Evolutionary conservation across 2,113 vertebrate genomes (phyloP).

Genomic region (Myocastor coypus): DNA sequence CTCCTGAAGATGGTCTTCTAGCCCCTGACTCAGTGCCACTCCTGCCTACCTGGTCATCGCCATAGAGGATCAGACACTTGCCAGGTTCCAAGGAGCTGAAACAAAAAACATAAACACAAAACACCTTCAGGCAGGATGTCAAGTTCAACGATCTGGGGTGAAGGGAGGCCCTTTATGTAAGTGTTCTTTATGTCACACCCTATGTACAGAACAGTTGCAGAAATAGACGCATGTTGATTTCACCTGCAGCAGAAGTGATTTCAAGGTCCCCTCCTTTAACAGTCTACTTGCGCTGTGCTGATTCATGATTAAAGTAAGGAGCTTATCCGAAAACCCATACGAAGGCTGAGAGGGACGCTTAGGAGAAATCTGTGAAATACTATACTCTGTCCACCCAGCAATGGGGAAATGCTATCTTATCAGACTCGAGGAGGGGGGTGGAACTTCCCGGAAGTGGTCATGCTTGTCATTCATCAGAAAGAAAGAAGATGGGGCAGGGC

Average conservation of each 20-base stretch:
- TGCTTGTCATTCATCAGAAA: background rate
- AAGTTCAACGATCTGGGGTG: background rate
- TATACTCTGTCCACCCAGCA: background rate
- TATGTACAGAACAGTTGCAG: constrained; percentile 17
- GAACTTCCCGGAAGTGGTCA: background rate
- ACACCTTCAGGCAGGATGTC: background rate
- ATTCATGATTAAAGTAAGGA: constrained; percentile 54
- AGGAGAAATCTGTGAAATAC: background rate
- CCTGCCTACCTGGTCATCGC: constrained; percentile 88
- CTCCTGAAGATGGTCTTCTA: background rate
- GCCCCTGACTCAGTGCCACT: background rate
- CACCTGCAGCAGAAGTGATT: background rate
- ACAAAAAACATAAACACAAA: constrained; percentile 51
- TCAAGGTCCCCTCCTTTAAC: constrained; percentile 56
- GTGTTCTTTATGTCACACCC: background rate
- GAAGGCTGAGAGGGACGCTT: background rate
- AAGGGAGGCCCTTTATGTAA: background rate
- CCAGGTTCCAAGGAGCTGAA: constrained; percentile 86
- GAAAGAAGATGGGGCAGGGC: background rate
- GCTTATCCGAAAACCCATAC: background rate
- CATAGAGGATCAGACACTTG: constrained; percentile 88
- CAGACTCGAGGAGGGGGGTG: background rate
- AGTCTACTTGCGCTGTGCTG: background rate
- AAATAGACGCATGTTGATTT: constrained; percentile 42
- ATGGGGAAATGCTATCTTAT: background rate